Percentiles rank a stretch among this genome's conserved stretches.
Conservation (phyloP, 2,797 vertebrate genomes). For the Miichthys miiuy region DNA sequence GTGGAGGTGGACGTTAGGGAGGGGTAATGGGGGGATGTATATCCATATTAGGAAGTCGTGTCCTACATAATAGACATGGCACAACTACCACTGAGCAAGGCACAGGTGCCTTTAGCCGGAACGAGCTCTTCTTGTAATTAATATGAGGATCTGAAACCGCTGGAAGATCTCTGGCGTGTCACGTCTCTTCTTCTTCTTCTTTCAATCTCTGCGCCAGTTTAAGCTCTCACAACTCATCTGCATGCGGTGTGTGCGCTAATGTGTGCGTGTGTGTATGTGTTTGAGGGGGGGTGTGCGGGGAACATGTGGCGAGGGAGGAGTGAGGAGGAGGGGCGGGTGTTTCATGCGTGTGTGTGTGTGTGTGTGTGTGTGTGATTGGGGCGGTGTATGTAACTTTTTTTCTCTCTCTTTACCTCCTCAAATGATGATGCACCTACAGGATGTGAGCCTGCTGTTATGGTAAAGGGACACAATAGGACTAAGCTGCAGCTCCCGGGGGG, state of each 20-base stretch:
- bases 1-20: slow-evolving; percentile 60
- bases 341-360: neutral
- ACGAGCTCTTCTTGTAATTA: neutral
- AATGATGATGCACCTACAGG: slow-evolving; percentile 61
- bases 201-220: slow-evolving; percentile 49
- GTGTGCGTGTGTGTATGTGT: slow-evolving; percentile 1
- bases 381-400: slow-evolving; percentile 40
- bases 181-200: slow-evolving; percentile 51
- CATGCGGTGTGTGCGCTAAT: slow-evolving; percentile 45
- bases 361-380: neutral
- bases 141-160: slow-evolving; percentile 69
- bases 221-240: slow-evolving; percentile 61
- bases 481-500: neutral
- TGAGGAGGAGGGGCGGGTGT: neutral
- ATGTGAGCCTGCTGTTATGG: slow-evolving; percentile 58
- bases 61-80: slow-evolving; percentile 77
- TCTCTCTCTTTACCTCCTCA: neutral
- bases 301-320: slow-evolving; percentile 60
- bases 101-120: slow-evolving; percentile 66
- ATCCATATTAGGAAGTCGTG: slow-evolving; percentile 85
- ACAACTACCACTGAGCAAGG: slow-evolving; percentile 75
- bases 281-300: slow-evolving; percentile 8
- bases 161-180: slow-evolving; percentile 55
- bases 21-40: slow-evolving; percentile 11
- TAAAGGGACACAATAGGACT: slow-evolving; percentile 45